Percentiles rank a stretch among this genome's conserved stretches.
Conservation (phyloP, 2,888 invertebrate species). For the Drosophila colorata region DNA sequence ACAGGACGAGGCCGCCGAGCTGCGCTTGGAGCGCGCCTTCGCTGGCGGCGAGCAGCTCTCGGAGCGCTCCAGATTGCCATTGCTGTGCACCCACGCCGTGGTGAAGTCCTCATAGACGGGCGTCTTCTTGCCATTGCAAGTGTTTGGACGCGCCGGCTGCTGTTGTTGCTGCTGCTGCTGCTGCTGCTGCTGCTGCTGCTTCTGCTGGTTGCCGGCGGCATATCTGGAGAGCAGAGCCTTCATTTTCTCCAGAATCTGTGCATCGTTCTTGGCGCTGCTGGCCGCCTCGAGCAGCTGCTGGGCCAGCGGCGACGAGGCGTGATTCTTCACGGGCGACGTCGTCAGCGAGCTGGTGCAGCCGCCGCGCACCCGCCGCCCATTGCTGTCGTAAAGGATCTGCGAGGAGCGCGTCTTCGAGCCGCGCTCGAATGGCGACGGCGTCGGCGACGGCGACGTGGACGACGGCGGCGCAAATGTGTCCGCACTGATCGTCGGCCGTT, state of each 20-base stretch:
- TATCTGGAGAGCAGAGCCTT: slow-evolving; percentile 89
- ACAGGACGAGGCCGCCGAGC: slow-evolving; percentile 84
- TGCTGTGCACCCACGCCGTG: slow-evolving; percentile 90
- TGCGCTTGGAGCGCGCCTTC: slow-evolving; percentile 83
- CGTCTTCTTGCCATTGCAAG: slow-evolving; percentile 80
- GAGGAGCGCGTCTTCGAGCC: slow-evolving; percentile 83
- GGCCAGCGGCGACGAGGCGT: slow-evolving; percentile 88
- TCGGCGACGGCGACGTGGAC: slow-evolving; percentile 14
- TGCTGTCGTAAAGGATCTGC: slow-evolving; percentile 85
- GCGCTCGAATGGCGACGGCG: slow-evolving; percentile 85
- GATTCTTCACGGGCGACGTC: slow-evolving; percentile 86
- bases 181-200: slow-evolving; percentile 31
- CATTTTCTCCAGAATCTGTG: slow-evolving; percentile 90
- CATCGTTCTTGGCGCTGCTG: slow-evolving; percentile 90
- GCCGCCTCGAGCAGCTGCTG: slow-evolving; percentile 91
- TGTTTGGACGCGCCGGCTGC: slow-evolving; percentile 14
- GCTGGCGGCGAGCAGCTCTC: slow-evolving; percentile 86
- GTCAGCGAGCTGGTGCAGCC: slow-evolving; percentile 82
- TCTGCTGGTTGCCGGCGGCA: slow-evolving; percentile 81
- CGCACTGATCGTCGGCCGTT: slow-evolving; percentile 86
- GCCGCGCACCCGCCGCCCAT: slow-evolving; percentile 85
- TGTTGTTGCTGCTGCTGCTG: slow-evolving; percentile 21
- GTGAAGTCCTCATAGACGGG: slow-evolving; percentile 89
- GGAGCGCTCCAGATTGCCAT: slow-evolving; percentile 88
- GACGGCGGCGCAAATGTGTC: slow-evolving; percentile 87